These are phyloP conservation scores for Narcine bancroftii DNA, from an alignment of 2,113 vertebrate species.

Conservation along the genomic window DNA sequence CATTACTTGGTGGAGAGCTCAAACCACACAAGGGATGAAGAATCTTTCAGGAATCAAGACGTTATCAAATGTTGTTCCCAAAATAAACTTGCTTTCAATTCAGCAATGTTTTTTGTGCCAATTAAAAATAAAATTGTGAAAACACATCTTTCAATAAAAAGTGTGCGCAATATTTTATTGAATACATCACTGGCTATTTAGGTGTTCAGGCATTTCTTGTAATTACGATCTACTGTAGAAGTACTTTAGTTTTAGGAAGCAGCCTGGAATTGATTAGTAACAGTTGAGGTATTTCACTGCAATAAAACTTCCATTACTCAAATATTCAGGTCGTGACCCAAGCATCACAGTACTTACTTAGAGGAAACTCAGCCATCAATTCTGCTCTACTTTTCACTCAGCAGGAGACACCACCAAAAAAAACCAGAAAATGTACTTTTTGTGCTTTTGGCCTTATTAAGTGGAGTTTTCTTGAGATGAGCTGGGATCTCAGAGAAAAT, in stretches of 20 bases:
- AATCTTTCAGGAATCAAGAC: too few relatives aligned
- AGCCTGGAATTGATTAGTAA: not conserved
- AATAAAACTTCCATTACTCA: slow-evolving; percentile 25
- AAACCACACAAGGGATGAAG: too few relatives aligned
- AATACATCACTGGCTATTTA: not conserved
- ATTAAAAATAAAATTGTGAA: not conserved
- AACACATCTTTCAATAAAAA: not conserved
- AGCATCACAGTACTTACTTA: slow-evolving; percentile 6
- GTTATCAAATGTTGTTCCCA: not conserved
- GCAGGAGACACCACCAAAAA: not conserved
- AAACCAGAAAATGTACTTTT: too few relatives aligned
- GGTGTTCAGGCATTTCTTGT: not conserved
- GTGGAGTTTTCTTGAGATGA: not conserved
- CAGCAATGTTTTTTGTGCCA: not conserved
- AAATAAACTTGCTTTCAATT: not conserved
- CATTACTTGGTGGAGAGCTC: not conserved
- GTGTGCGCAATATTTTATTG: not conserved
- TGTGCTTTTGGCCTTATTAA: too few relatives aligned
- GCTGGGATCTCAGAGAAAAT: not conserved
- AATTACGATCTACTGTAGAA: not conserved
- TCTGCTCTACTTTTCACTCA: not conserved
- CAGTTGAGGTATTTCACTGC: not conserved
- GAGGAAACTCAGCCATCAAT: slow-evolving; percentile 18
- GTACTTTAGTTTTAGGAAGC: not conserved
- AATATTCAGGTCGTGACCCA: slow-evolving; percentile 5